Conservation (phyloP, 2,888 invertebrate species). For the Trachelus iudaicus region DNA sequence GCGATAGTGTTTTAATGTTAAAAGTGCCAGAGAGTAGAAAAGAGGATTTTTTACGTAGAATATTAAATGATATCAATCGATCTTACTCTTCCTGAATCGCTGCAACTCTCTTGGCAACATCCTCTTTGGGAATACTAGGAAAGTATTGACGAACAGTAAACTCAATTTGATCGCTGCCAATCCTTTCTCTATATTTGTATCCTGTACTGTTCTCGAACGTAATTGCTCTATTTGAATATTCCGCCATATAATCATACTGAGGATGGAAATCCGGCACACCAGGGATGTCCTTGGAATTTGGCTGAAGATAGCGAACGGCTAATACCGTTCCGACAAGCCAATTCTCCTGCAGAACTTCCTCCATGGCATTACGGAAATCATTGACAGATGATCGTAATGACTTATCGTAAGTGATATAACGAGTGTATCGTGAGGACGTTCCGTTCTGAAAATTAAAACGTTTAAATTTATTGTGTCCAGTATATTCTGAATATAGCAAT, state of each 20-base stretch:
- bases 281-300: conserved; percentile 11
- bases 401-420: conserved; percentile 14
- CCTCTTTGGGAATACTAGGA: conserved; percentile 8
- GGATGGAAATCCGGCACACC: conserved; percentile 14
- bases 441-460: background rate
- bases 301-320: conserved; percentile 15
- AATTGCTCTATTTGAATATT: background rate
- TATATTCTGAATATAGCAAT: background rate
- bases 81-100: background rate
- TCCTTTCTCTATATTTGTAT: conserved; percentile 1
- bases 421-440: background rate
- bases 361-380: conserved; percentile 5
- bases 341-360: conserved; percentile 10
- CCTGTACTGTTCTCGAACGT: conserved; percentile 13
- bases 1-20: too few relatives aligned
- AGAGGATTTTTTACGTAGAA: background rate
- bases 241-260: conserved; percentile 7
- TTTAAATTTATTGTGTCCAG: background rate
- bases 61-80: background rate
- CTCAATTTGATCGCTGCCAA: background rate
- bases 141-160: conserved; percentile 10
- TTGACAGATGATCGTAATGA: background rate
- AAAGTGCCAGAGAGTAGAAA: background rate
- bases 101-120: conserved; percentile 1
- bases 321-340: conserved; percentile 11